Evolutionary conservation across 2,888 invertebrate species (phyloP), one percentile per base, ranked within the genome.

Genomic region (Aphidius colemani): DNA sequence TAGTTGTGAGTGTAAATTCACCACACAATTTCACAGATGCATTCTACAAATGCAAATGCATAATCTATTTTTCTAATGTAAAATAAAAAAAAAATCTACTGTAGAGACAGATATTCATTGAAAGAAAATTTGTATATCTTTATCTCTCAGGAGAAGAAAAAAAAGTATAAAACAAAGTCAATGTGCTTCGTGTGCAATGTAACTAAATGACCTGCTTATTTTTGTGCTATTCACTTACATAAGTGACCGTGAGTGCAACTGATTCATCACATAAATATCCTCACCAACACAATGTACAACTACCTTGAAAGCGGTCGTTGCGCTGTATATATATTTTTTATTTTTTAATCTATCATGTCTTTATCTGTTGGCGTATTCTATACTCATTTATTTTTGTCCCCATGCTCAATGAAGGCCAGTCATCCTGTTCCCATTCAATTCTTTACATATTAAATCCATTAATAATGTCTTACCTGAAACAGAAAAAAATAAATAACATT

Each of bases 291-390:
- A 44, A 59, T 50, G 46, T 57, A 46, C 60, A 59, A 53, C 74
- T 72, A 75, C 78, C 79, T 79, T 79, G 77, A 75, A 75, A 74
- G 67, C 77, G 78, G 79, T 78, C 79, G 76, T 79, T 78, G 78
- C 79, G 75, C 71, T 63, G 66, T 69, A 64, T 64, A 67, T 69
- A 59, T 30, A 56, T 60, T 48, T 55, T 55, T 64, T 61, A 64
- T 59, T 61, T 60, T 18, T 18, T 2, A 18, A 18, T 53, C 60
- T 40, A 58, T 44, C 55, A 50, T 59, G 46, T 61, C 56, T 56
- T 44, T 51, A 44, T 57, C 64, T 61, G 56, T 7, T 57, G 51
- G 60, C 41, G 30, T 44, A 57, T 11, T 18, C n/a, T 57, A 46
- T 46, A 46, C 46, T 57, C 8, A 48, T 7, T 48, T 39, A 57